Percentiles rank a stretch among this genome's conserved stretches.
Conservation (phyloP, 2,888 invertebrate genomes). For the Venustoraphidia nigricollis region DNA sequence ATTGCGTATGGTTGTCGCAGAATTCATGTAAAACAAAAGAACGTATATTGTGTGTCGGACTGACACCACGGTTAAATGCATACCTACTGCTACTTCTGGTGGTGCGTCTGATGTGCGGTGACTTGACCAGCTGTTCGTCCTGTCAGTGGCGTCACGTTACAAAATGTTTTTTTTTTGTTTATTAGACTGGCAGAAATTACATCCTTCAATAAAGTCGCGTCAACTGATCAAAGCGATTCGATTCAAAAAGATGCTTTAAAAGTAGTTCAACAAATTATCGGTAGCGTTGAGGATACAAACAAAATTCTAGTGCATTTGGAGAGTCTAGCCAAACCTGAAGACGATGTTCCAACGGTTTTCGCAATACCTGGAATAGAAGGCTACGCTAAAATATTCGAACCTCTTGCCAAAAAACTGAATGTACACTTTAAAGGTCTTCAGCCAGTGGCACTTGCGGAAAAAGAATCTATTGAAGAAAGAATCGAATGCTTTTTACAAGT, state of each 20-base stretch:
- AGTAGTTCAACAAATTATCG: conserved; percentile 40
- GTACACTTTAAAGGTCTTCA: conserved; percentile 38
- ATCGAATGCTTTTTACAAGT: conserved; percentile 37
- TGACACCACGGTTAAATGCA: too few relatives aligned
- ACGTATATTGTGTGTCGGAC: too few relatives aligned
- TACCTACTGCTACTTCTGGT: too few relatives aligned
- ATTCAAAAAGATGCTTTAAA: conserved; percentile 29
- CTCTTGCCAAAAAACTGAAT: conserved; percentile 33
- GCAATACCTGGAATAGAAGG: conserved; percentile 57
- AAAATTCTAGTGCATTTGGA: conserved; percentile 37
- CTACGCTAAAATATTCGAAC: conserved; percentile 34
- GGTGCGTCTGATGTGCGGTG: too few relatives aligned
- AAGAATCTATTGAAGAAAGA: conserved; percentile 32
- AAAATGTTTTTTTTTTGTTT: too few relatives aligned
- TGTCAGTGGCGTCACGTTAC: too few relatives aligned
- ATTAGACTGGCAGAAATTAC: too few relatives aligned
- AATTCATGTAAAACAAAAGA: too few relatives aligned
- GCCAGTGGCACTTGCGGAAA: conserved; percentile 29
- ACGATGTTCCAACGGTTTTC: conserved; percentile 29
- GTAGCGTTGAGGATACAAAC: conserved; percentile 36
- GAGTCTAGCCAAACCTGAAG: conserved; percentile 5
- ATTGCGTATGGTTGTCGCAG: too few relatives aligned
- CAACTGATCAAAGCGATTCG: not conserved
- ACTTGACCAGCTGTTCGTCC: too few relatives aligned
- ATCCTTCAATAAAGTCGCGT: not conserved